Conservation (phyloP, 2,113 vertebrate genomes). For the Marmota monax region DNA sequence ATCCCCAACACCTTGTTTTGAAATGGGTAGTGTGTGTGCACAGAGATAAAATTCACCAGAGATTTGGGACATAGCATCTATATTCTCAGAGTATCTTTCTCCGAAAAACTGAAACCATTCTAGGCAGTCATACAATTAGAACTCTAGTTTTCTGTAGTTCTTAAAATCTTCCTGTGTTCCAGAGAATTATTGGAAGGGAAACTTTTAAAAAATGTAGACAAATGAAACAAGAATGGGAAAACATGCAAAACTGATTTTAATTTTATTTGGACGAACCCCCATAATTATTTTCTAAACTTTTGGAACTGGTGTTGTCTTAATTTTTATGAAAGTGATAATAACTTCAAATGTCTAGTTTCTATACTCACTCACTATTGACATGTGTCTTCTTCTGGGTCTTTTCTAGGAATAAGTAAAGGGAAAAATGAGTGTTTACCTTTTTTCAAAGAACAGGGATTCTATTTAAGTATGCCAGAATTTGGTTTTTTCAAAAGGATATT, state of each 20-base stretch:
- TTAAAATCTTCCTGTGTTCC: conserved; percentile 30
- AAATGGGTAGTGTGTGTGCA: background rate
- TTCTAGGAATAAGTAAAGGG: conserved; percentile 55
- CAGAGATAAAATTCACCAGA: background rate
- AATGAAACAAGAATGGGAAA: conserved; percentile 19
- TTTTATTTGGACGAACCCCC: background rate
- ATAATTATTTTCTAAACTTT: conserved; percentile 17
- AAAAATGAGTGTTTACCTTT: conserved; percentile 59
- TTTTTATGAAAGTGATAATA: conserved; percentile 17
- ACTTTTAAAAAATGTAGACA: conserved; percentile 35
- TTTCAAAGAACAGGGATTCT: background rate
- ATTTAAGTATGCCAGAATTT: conserved; percentile 45
- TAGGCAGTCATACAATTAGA: conserved; percentile 21
- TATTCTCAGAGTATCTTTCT: conserved; percentile 10
- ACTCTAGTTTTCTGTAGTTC: conserved; percentile 46
- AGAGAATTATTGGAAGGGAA: background rate
- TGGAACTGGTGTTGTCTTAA: background rate
- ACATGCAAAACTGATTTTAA: background rate
- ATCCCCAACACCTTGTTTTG: background rate
- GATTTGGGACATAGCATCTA: background rate
- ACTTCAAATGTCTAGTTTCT: background rate
- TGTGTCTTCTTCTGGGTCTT: background rate
- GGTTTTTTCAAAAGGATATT: conserved; percentile 64
- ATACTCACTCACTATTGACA: background rate
- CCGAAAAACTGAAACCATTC: conserved; percentile 57